Conservation (phyloP, 1,140 invertebrate species). For the Druon quercuslanigerum region DNA sequence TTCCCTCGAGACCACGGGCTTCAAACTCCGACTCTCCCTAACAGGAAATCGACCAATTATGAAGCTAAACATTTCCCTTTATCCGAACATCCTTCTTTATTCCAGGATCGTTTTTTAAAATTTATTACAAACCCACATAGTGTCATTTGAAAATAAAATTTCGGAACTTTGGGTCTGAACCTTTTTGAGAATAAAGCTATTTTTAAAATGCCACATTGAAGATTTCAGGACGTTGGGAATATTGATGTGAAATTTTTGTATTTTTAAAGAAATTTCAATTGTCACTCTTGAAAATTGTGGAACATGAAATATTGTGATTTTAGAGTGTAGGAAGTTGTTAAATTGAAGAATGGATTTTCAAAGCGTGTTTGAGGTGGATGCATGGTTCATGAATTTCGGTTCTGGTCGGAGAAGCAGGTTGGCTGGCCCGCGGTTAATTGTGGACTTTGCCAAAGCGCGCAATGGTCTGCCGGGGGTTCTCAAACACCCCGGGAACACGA, state of each 20-base stretch:
- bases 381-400: conserved; percentile 21
- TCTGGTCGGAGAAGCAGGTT: background rate
- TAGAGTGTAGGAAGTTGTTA: background rate
- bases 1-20: conserved; percentile 65
- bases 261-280: too few species aligned
- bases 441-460: conserved; percentile 10
- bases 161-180: too few species aligned
- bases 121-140: background rate
- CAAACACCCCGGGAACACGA: conserved; percentile 7
- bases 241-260: too few species aligned
- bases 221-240: too few species aligned
- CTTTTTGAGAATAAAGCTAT: too few species aligned
- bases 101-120: background rate
- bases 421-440: background rate
- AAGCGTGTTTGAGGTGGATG: conserved; percentile 7
- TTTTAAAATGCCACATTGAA: too few species aligned
- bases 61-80: conserved; percentile 5
- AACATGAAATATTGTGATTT: too few species aligned
- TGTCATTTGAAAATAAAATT: too few species aligned
- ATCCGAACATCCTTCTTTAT: background rate
- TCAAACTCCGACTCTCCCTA: conserved; percentile 45
- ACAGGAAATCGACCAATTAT: conserved; percentile 13
- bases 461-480: conserved; percentile 9
- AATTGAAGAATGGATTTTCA: background rate
- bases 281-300: too few species aligned